Evolutionary conservation across 35 echinoderm and acorn worm genomes (phyloP), one percentile per base, ranked within the genome.

Genomic region (Eucidaris tribuloides): DNA sequence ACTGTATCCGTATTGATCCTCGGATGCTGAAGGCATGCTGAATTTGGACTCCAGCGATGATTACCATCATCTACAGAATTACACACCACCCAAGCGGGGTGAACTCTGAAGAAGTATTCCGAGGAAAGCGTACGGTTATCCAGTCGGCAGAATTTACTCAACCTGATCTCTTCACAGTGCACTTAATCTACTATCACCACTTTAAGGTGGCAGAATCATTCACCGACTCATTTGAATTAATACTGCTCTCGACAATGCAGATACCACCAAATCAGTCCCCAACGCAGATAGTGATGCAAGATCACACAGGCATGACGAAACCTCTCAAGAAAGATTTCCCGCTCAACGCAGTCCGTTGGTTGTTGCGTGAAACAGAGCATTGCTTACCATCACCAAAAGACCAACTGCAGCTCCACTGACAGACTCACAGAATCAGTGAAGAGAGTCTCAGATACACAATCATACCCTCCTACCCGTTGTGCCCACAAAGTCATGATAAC

Each of bases 181-280:
- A n/a, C n/a, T n/a, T 89, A 35, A 93, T 99, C 57, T 99, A 90
- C 58, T 99, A 99, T 74, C 91, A 90, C 63, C 96, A 99, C 55
- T 83, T 99, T 50, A n/a, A n/a, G n/a, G 96, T 90, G 1, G 62
- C 86, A 22, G 96, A 99, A 65, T 50, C 87, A 5, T 99, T 99
- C 56, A 46, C 78, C 25, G 96, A 99, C 63, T 83, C 64, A 1
- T 82, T 99, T 66, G 91, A 99, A 33, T 79, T 99, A 14, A 74
- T 93, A 19, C 80, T 93, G 3, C n/a, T n/a, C 40, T 93, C 0
- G 96, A 99, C 46, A 92, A 89, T 58, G n/a, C 82, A 87, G 34
- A 84, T 93, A 20, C 96, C 96, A 7, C 95, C 95, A 17, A 98
- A 98, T 55, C 65, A 86, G 54, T 93, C 95, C 7, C 81, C 78